Evolutionary conservation across 2,797 vertebrate species (phyloP), one percentile per base, ranked within the genome.

Genomic region (Lepilemur septentrionalis): DNA sequence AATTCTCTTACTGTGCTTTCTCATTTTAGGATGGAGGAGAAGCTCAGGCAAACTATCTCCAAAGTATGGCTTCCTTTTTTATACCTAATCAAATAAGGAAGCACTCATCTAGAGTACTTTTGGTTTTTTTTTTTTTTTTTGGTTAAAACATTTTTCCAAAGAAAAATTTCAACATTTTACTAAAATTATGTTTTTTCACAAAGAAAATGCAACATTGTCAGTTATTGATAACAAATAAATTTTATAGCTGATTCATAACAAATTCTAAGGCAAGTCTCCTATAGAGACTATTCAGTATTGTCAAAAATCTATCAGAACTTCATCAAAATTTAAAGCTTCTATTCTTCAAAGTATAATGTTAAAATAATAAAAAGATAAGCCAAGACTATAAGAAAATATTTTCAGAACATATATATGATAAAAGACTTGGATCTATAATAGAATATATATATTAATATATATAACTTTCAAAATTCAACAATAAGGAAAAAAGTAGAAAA

Each of bases 291-390:
- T 48, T 91, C 87, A 72, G 3, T 61, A 57, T 85, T 80, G 35
- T 79, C 10, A 61, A 82, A 83, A 65, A 55, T 84, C 46, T 35
- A 43, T 75, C 69, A 75, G 6, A 28, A 72, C 55, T 18, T 55
- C 80, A 92, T 43, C 59, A 84, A 92, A 92, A 92, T 84, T 43
- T 84, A 65, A 92, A 84, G 23, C 25, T 80, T 59, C 59, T 75
- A 32, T 43, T 61, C 48, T 43, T 28, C 7, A 30, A 80, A 91
- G 81, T 41, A 70, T 7, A 57, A 7, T 46, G 20, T 30, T 43
- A 73, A 92, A 83, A 91, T 89, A 89, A 52, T 63, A 25, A 89
- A 80, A 76, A 43, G 10, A 92, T 3, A 92, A 92, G 4, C n/a
- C 30, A 92, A 55, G 20, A 25, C 43, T 73, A 32, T 84, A 48